Conservation (phyloP, 92 coral and sea anemone species). For the Palythoa grandis region DNA sequence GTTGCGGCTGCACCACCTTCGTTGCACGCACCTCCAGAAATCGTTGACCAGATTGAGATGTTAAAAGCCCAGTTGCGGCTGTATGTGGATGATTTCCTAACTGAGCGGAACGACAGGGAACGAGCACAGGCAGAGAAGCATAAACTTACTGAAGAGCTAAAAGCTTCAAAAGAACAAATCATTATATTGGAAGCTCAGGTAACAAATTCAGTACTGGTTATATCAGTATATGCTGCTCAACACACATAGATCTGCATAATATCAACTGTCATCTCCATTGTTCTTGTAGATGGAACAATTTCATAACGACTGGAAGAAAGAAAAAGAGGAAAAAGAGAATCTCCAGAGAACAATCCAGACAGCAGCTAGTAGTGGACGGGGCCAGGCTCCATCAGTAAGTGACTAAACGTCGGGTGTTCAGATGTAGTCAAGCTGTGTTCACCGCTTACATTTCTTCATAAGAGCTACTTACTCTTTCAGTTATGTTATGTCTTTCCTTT, state of each 20-base stretch:
- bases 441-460: not conserved
- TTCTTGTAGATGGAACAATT: constrained; percentile 64
- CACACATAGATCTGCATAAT: not conserved
- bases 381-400: constrained; percentile 5
- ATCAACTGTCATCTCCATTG: no score
- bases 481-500: no score
- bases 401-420: no score
- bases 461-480: not conserved
- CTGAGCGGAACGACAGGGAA: constrained; percentile 91
- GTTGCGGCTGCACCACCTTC: constrained; percentile 15
- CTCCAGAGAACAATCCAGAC: constrained; percentile 68
- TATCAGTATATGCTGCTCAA: no score
- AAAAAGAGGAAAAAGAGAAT: constrained; percentile 85
- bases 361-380: constrained; percentile 2
- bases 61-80: constrained; percentile 88
- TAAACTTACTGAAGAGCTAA: constrained; percentile 63
- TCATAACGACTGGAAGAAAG: constrained; percentile 84
- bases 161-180: constrained; percentile 71
- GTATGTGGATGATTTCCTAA: constrained; percentile 89
- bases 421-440: not conserved
- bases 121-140: constrained; percentile 90
- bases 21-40: constrained; percentile 53
- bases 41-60: constrained; percentile 80
- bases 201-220: not conserved
- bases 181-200: constrained; percentile 83